These are phyloP conservation scores for Drosophila malerkotliana DNA, from an alignment of 1,140 invertebrate species.

Conservation along the genomic window DNA sequence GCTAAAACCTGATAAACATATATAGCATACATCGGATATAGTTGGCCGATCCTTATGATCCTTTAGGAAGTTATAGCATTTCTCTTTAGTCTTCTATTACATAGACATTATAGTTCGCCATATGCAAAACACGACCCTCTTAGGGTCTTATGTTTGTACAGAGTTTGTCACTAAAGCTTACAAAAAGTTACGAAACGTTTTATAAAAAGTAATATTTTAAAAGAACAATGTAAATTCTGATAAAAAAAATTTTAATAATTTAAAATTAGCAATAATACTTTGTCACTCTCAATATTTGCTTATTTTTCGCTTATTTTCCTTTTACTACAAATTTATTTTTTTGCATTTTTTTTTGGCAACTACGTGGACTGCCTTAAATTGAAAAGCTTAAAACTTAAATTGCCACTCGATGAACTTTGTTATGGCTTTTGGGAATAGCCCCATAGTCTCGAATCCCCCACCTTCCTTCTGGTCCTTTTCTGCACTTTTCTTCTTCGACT, in stretches of 20 bases:
- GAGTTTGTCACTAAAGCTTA: too few species aligned
- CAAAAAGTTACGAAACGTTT: too few species aligned
- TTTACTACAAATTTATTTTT: background rate
- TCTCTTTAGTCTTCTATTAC: too few species aligned
- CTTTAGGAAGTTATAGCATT: too few species aligned
- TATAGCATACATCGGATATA: too few species aligned
- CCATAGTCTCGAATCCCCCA: background rate
- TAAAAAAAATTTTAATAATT: background rate
- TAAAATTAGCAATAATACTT: background rate
- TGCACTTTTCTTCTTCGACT: background rate
- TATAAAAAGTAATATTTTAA: too few species aligned
- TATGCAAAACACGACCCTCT: too few species aligned
- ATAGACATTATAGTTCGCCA: too few species aligned
- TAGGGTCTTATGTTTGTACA: too few species aligned
- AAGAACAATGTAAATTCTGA: too few species aligned
- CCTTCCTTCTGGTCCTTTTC: background rate
- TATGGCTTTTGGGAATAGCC: conserved; percentile 28
- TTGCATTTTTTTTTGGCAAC: background rate
- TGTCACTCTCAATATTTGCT: background rate
- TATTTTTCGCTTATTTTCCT: background rate
- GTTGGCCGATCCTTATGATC: too few species aligned
- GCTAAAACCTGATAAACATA: too few species aligned
- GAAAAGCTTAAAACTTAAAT: conserved; percentile 51
- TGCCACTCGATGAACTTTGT: conserved; percentile 47
- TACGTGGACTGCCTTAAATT: conserved; percentile 36